phyloP scores from a whole-genome alignment of 1,140 invertebrate genomes.

The Bombus vancouverensis region DNA sequence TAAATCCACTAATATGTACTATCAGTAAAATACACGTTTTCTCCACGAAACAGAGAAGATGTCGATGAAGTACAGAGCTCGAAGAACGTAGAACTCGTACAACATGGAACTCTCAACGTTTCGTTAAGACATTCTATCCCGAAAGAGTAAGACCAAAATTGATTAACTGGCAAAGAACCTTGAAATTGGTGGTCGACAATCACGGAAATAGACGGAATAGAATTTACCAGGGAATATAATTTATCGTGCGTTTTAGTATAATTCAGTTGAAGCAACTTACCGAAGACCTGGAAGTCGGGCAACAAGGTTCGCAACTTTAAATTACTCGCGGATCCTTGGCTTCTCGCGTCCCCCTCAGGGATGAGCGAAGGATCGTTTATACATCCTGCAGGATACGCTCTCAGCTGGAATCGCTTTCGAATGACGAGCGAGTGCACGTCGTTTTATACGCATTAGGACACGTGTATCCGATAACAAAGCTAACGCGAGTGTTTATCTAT shows the following conservation, averaged over 20 bases:
- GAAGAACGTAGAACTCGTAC: background rate
- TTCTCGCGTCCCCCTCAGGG: background rate
- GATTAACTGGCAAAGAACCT: background rate
- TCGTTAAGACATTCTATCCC: background rate
- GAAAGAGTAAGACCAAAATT: background rate
- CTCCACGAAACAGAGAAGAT: background rate
- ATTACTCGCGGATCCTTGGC: background rate
- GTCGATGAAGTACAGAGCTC: background rate
- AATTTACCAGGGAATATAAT: conserved; percentile 3
- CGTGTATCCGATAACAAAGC: conserved; percentile 27
- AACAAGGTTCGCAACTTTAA: background rate
- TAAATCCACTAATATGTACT: background rate
- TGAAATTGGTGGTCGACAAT: background rate
- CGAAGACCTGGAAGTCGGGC: background rate
- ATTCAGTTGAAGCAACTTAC: conserved; percentile 1
- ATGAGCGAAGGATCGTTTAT: background rate
- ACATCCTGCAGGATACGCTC: background rate
- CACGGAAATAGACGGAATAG: background rate
- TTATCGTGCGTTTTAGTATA: background rate
- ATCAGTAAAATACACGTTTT: background rate
- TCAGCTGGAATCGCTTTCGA: background rate
- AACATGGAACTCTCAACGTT: background rate
- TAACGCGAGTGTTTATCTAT: conserved; percentile 40
- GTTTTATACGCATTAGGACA: conserved; percentile 48
- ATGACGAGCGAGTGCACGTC: background rate